Base-by-base conservation (phyloP, 2,113 vertebrate species). In the Coturnix japonica region DNA sequence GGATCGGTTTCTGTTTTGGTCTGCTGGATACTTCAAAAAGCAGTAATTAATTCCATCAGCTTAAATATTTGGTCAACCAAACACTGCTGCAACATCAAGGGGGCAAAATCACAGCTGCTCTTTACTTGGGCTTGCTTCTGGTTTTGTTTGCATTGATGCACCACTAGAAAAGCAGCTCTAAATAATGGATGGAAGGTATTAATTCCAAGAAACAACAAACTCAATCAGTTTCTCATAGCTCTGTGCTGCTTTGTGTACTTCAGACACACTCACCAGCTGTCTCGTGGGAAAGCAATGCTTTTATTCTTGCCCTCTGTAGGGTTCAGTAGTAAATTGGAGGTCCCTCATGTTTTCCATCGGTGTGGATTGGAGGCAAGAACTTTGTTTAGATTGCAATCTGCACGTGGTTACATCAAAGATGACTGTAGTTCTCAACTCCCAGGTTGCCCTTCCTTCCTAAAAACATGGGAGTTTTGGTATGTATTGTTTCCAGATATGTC, bases 81-180 rank as follows among this genome's bases (percentile, higher is more conserved):
- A 56, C 41, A 13, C 2, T 3, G 25, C 47, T 91, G 65, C 26
- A 10, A 44, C 57, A 67, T 14, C 73, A 86, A 94, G 94, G 92
- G 92, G 81, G 83, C 80, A 84, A 77, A 88, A 71, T 78, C 65
- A 46, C 94, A 96, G 92, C 80, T 88, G 92, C 76, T 83, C 56
- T 37, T 70, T 35, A 8, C 53, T 67, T 69, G 8, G 85, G 39
- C 76, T 90, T 6, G 17, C 37, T 82, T 77, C 67, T 91, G 35
- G 82, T 85, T 96, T 70, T 53, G 67, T 15, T 53, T 23, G n/a
- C 72, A 67, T 73, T 85, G 54, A 49, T 86, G 35, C 35, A 17
- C n/a, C 1, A 2, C 54, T 83, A 47, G 84, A 80, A 76, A 65
- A 57, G 71, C 15, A 83, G 76, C 54, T 80, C 13, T 39, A 39